Percentiles rank a stretch among this genome's conserved stretches.
Conservation (phyloP, 2,888 invertebrate genomes). For the Aradus depressus region DNA sequence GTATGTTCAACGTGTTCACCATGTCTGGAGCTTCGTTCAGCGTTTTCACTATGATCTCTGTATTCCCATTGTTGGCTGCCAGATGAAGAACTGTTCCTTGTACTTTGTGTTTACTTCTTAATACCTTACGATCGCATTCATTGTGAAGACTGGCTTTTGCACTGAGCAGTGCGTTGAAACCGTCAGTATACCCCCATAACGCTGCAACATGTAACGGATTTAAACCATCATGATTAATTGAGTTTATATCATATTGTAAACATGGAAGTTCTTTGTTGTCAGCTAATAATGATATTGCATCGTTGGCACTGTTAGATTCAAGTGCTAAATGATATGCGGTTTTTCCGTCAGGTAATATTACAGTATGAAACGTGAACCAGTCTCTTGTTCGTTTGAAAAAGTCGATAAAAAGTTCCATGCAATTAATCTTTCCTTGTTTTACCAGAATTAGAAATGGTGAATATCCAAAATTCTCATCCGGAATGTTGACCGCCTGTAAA, state of each 20-base stretch:
- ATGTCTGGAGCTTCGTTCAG: conserved; percentile 29
- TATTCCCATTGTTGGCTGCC: conserved; percentile 30
- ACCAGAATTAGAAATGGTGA: conserved; percentile 8
- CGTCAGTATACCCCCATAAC: conserved; percentile 39
- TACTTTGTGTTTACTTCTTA: conserved; percentile 39
- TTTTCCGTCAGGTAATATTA: too few relatives aligned
- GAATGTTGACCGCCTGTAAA: conserved; percentile 3
- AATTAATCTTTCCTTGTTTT: conserved; percentile 1
- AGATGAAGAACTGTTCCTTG: conserved; percentile 32
- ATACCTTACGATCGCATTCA: conserved; percentile 41
- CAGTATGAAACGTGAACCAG: too few relatives aligned
- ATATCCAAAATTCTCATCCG: conserved; percentile 5
- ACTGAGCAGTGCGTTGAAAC: conserved; percentile 35
- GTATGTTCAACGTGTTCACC: not conserved
- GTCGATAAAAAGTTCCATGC: conserved; percentile 6
- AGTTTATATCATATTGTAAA: too few relatives aligned
- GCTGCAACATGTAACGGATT: conserved; percentile 47
- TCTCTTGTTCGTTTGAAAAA: conserved; percentile 2
- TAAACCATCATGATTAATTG: too few relatives aligned
- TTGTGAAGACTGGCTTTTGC: conserved; percentile 29
- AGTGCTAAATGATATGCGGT: too few relatives aligned
- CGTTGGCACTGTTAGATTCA: too few relatives aligned
- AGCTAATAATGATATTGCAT: too few relatives aligned
- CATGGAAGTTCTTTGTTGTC: too few relatives aligned
- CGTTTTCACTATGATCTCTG: conserved; percentile 21